Evolutionary conservation across 2,888 invertebrate species (phyloP), one percentile per base, ranked within the genome.

Genomic region (Melanostoma mellinum): DNA sequence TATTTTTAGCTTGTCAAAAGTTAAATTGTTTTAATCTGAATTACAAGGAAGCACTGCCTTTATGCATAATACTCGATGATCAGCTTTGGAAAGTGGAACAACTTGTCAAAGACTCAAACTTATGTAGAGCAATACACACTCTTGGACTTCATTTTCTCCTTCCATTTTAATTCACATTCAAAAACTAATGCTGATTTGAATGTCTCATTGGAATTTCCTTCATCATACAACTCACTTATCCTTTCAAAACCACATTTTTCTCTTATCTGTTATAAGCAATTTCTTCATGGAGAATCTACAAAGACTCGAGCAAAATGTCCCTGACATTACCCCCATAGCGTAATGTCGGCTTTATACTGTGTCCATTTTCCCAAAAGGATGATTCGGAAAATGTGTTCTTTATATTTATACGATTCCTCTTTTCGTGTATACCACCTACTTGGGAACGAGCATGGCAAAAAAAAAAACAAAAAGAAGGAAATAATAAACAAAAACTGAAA

Each of bases 231-330:
- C 61, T 58, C 48, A 33, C 20, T 76, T 60, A 67, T 77, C 72
- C 77, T 52, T 77, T 72, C 81, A 77, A 68, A 67, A 38, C 48
- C 61, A 68, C 72, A 82, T 72, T 76, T 63, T 71, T 36, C 48
- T 67, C 67, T 71, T 81, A 72, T 81, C 67, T 76, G 65, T 60
- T 76, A 82, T 72, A 81, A 76, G 61, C 65, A 76, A 65, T 75
- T 10, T 48, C 48, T 71, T 71, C 71, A 50, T 65, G 75, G 75
- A 40, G 65, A 58, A 38, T 75, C 63, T 75, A 60, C 75, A 36
- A 72, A 67, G 61, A 76, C 53, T 68, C 46, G 61, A 68, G 40
- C 44, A 50, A 58, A 77, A 82, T 72, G 67, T 72, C 67, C 67
- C 56, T 61, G 48, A 72, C 71, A 65, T 77, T 72, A 72, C 61